Conservation (phyloP, 2,797 vertebrate genomes). For the Parauchenoglanis punctatus region DNA sequence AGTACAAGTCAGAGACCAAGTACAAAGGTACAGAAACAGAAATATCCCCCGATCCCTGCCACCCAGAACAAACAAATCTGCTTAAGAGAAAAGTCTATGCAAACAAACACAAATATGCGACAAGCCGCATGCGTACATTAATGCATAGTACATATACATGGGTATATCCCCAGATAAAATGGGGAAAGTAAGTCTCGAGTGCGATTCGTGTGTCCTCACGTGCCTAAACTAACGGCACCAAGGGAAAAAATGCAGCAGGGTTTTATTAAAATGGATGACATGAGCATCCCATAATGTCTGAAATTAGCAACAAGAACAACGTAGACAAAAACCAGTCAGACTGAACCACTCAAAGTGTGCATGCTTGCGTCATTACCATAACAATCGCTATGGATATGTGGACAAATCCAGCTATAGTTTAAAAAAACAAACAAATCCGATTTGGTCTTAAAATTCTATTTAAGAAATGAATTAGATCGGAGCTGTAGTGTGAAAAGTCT, state of each 20-base stretch:
- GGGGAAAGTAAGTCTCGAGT: too few species aligned
- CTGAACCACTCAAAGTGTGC: neutral
- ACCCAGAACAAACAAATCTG: too few species aligned
- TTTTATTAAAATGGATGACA: neutral
- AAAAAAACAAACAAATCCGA: neutral
- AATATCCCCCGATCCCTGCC: too few species aligned
- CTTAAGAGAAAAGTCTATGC: too few species aligned
- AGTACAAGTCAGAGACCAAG: too few species aligned
- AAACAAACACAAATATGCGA: too few species aligned
- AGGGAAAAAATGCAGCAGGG: neutral
- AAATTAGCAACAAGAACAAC: neutral
- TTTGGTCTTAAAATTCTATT: neutral
- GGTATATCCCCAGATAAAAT: too few species aligned
- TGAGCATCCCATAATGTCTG: neutral
- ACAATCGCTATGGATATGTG: too few species aligned
- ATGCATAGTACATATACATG: too few species aligned
- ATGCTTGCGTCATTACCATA: neutral
- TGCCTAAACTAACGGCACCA: neutral
- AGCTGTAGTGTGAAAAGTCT: neutral
- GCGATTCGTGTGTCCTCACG: neutral
- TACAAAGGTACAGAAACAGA: too few species aligned
- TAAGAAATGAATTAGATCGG: neutral
- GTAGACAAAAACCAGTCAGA: neutral
- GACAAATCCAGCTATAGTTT: neutral
- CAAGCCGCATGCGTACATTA: too few species aligned